A percentile compares a stretch with the other conserved stretches of the same genome.
phyloP scores from a whole-genome alignment of 2,113 vertebrate genomes.

The Eretmochelys imbricata region DNA sequence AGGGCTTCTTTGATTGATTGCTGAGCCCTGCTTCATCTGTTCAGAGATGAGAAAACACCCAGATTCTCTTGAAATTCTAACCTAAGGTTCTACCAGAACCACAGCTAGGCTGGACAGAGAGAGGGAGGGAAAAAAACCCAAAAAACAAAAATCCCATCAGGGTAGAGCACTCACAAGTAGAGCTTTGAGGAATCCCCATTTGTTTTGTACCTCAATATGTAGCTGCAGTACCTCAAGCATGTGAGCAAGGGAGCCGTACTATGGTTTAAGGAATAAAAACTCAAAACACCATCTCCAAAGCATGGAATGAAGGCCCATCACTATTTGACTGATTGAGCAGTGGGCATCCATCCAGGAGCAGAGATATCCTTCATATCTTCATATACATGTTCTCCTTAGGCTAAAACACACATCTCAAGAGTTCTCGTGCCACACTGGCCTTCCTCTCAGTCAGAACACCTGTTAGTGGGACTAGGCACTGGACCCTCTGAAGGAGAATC shows the following conservation, averaged over 20 bases:
- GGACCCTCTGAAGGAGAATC: not conserved
- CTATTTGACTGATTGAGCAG: not conserved
- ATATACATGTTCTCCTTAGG: not conserved
- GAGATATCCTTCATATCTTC: not conserved
- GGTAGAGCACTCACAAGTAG: not conserved
- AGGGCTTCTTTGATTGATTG: not conserved
- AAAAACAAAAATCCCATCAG: not conserved
- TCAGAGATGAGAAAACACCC: not conserved
- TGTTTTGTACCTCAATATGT: not conserved
- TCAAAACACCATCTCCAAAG: not conserved
- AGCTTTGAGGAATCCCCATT: not conserved
- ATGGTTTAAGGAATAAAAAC: not conserved
- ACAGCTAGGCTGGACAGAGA: not conserved
- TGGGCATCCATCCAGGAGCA: not conserved
- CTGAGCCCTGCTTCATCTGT: not conserved
- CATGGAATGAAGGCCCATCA: not conserved
- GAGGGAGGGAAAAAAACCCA: not conserved
- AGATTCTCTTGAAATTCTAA: not conserved
- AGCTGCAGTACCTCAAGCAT: not conserved
- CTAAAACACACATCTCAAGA: not conserved
- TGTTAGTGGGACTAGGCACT: not conserved
- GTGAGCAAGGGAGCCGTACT: not conserved
- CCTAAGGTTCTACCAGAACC: not conserved
- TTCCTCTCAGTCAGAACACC: not conserved
- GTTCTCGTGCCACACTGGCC: not conserved